Evolutionary conservation across 1,140 invertebrate genomes (phyloP).

Genomic region (Zaprionus kolodkinae): DNA sequence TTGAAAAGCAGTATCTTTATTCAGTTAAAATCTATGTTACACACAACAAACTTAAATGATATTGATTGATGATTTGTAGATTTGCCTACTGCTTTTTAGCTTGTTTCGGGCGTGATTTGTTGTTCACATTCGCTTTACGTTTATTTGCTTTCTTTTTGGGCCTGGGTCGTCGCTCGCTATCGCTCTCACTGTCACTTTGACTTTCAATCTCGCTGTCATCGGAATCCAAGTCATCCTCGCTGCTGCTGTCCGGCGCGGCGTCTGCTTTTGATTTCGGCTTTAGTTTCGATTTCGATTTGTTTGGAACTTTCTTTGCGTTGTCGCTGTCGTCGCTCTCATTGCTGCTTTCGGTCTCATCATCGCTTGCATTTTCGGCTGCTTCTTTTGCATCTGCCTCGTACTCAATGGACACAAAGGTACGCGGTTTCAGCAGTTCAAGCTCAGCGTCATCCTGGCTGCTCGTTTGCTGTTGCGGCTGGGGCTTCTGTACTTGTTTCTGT

Average conservation of each 20-base stretch:
- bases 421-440: constrained; percentile 3
- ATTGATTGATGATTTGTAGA: not conserved
- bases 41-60: not conserved
- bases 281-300: constrained; percentile 1
- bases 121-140: constrained; percentile 11
- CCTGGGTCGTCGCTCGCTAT: not conserved
- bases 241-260: constrained; percentile 12
- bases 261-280: not conserved
- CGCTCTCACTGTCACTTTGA: constrained; percentile 28
- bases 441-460: constrained; percentile 17
- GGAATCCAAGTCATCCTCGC: not conserved
- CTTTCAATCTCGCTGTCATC: not conserved
- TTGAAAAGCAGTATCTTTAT: not conserved
- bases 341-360: constrained; percentile 13
- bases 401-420: constrained; percentile 65
- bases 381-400: constrained; percentile 37
- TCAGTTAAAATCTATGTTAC: not conserved
- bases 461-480: not conserved
- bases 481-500: not conserved
- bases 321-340: constrained; percentile 3
- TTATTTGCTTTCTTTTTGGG: constrained; percentile 8
- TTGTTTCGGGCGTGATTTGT: constrained; percentile 25
- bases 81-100: constrained; percentile 26
- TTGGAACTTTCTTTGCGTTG: not conserved
- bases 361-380: not conserved